Evolutionary conservation across 2,113 vertebrate species (phyloP), one percentile per base, ranked within the genome.

Genomic region (Hydrochoerus hydrochaeris): DNA sequence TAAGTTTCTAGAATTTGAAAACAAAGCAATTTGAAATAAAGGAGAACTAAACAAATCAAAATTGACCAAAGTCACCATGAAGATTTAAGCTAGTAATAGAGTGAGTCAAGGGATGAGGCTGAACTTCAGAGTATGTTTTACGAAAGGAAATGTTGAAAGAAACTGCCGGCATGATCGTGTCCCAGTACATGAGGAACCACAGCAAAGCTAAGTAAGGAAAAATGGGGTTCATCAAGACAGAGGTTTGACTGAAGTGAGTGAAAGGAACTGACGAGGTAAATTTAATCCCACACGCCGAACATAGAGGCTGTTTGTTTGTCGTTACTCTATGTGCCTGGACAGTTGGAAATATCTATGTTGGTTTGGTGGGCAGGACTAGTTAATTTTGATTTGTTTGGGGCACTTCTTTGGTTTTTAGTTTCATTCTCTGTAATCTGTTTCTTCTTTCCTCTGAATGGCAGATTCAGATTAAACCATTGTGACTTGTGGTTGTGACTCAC

Each of bases 91-190:
- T 82, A 82, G 75, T 30, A 6, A 8, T 57, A 20, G 24, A 2
- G 17, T 17, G 2, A 22, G 32, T 2, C 1, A 20, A 28, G 3
- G 57, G 12, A n/a, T 11, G 13, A 8, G 2, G 35, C 12, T 52
- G 57, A 89, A 69, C 38, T 71, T 80, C 71, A 41, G 9, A 5
- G 9, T 38, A 4, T 44, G 7, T 78, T 58, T 91, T n/a, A n/a
- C 20, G 19, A 2, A 85, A 82, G n/a, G 2, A 91, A 88, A 71
- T 8, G 24, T 0, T 67, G 28, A 60, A 71, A 77, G 9, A 5
- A 85, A 86, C 7, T 44, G 19, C 60, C 62, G 22, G 26, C 12
- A 11, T 11, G 13, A 60, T 12, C 41, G 26, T 32, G 58, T 86
- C 41, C 30, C 46, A 83, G 26, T 30, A 3, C 26, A 63, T 32